phyloP scores from a whole-genome alignment of 2,888 invertebrate species.

The Eupithecia subumbrata region DNA sequence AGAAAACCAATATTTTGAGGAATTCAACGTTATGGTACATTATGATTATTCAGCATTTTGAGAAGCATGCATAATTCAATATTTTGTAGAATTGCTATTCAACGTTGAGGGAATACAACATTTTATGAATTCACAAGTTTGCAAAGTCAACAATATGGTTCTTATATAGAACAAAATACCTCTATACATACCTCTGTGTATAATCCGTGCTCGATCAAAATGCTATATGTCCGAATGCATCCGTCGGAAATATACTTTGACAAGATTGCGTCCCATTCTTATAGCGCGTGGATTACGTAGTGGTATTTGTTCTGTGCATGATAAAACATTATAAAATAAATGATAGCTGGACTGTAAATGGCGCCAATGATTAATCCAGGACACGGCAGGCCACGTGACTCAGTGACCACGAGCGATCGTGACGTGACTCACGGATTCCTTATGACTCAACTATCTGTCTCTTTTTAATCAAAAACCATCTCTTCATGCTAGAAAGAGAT shows the following conservation, averaged over 20 bases:
- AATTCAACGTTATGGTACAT: neutral
- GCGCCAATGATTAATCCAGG: conserved; percentile 60
- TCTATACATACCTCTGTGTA: neutral
- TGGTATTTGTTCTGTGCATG: conserved; percentile 2
- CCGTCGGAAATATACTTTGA: neutral
- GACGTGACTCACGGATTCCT: conserved; percentile 64
- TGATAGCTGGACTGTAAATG: conserved; percentile 38
- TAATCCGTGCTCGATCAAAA: neutral
- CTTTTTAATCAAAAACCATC: conserved; percentile 44
- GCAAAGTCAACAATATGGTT: neutral
- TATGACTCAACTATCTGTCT: conserved; percentile 58
- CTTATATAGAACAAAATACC: neutral
- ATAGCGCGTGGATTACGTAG: neutral
- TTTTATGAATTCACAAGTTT: neutral
- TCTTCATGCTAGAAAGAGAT: conserved; percentile 41
- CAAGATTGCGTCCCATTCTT: neutral
- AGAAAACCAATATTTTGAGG: neutral
- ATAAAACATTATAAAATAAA: neutral
- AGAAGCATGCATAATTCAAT: neutral
- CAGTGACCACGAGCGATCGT: conserved; percentile 64
- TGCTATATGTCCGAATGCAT: neutral
- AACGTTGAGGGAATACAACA: neutral
- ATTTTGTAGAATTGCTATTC: neutral
- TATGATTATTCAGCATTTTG: conserved; percentile 2
- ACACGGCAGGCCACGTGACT: conserved; percentile 66